Evolutionary conservation across 2,113 vertebrate genomes (phyloP).

Genomic region (Hyla sarda): DNA sequence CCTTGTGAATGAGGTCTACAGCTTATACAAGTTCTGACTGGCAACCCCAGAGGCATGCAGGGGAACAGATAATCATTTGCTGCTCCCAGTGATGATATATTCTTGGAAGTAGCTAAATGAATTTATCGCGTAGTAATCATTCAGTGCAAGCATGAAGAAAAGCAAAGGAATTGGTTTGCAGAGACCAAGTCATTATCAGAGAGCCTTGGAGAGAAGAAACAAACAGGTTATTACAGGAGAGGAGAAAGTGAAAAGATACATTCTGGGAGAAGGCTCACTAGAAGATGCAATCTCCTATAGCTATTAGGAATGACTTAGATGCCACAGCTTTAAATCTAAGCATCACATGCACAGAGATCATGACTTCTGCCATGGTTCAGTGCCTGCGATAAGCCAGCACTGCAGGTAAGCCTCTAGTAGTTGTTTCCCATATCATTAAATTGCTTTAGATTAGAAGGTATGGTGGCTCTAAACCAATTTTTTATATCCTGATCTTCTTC

Average conservation of each 20-base stretch:
- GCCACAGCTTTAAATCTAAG: conserved; percentile 4
- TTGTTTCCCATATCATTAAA: background rate
- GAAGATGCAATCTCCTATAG: conserved; percentile 50
- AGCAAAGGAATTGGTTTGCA: conserved; percentile 51
- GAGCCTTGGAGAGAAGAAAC: conserved; percentile 46
- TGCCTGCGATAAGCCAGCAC: background rate
- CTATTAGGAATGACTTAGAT: conserved; percentile 20
- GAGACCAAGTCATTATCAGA: conserved; percentile 53
- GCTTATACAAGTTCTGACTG: conserved; percentile 45
- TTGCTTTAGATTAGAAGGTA: background rate
- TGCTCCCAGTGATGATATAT: conserved; percentile 57
- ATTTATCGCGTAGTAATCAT: conserved; percentile 53
- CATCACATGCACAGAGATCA: conserved; percentile 8
- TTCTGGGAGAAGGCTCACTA: background rate
- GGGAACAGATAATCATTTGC: conserved; percentile 51
- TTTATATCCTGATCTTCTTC: background rate
- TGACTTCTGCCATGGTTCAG: conserved; percentile 3
- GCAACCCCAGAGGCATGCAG: conserved; percentile 33
- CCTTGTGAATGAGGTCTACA: conserved; percentile 9
- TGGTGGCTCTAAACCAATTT: background rate
- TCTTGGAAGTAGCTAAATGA: conserved; percentile 56
- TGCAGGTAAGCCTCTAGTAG: background rate
- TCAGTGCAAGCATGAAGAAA: conserved; percentile 51
- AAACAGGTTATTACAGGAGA: conserved; percentile 52
- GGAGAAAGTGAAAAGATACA: conserved; percentile 25